A percentile compares a stretch with the other conserved stretches of the same genome.
phyloP scores from a whole-genome alignment of 2,797 vertebrate genomes.

The Balearica regulorum region DNA sequence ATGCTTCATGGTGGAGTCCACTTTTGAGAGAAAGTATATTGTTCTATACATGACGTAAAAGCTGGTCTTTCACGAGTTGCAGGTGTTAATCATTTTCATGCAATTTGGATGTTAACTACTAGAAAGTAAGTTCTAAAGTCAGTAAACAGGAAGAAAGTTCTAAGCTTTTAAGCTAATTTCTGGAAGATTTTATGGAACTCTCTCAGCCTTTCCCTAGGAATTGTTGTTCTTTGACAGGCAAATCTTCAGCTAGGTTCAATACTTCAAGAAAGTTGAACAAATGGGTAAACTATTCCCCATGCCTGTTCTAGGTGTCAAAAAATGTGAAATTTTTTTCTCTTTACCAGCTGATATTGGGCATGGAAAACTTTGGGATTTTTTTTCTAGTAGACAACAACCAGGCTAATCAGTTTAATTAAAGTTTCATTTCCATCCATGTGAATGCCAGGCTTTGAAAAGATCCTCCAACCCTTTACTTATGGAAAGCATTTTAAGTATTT shows the following conservation, averaged over 20 bases:
- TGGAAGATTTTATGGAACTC: neutral
- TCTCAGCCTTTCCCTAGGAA: neutral
- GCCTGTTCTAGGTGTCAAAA: neutral
- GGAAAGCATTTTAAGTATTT: neutral
- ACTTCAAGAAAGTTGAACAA: neutral
- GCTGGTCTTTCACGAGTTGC: neutral
- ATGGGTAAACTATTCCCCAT: neutral
- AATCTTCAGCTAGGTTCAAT: neutral
- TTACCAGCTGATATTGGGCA: neutral
- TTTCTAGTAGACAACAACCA: neutral
- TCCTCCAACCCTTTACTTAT: neutral
- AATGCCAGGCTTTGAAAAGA: neutral
- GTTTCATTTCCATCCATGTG: neutral
- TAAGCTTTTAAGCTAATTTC: neutral
- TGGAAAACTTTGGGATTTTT: neutral
- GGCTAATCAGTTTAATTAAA: neutral
- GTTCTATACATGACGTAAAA: neutral
- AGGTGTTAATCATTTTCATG: neutral
- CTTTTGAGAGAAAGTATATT: neutral
- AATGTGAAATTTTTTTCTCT: neutral
- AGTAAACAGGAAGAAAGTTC: neutral
- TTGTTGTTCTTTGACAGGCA: neutral
- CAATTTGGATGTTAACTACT: neutral
- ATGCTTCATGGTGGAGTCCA: neutral
- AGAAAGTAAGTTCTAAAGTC: neutral